Evolutionary conservation across 2,113 vertebrate species (phyloP), one percentile per base, ranked within the genome.

Genomic region (Chlorodrepanis virens): DNA sequence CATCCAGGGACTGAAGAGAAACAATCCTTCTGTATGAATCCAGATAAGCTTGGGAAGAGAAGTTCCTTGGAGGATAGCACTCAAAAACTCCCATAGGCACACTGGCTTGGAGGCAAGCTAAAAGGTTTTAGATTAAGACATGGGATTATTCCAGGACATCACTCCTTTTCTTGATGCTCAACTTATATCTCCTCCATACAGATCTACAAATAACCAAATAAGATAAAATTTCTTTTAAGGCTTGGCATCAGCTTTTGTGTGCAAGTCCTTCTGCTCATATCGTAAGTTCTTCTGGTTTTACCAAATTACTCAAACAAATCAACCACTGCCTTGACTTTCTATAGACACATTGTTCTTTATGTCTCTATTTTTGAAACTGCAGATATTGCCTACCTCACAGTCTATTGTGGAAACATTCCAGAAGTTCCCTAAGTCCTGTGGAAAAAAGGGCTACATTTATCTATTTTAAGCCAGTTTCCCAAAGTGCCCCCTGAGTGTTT

Each of bases 51-150:
- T 54, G 35, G 33, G 3, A 29, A 49, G 12, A 14, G 42, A 83
- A 74, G 13, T 25, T 65, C 9, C 12, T 35, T 8, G 4, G 28
- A 67, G 5, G 4, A 23, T 40, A 37, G 8, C 19, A 13, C 14
- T 56, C 33, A 52, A 53, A 82, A 67, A 42, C 0, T 29, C 69
- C 19, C 12, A 40, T 4, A 37, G 17, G 4, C 24, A 39, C 4
- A 21, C 5, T 31, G 31, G 5, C 6, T 50, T 12, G 4, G 8
- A 7, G 12, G 9, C 8, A 70, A 65, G 2, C 1, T 24, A 35
- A 59, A 77, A 68, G 2, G 21, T 53, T 72, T 78, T 39, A 39
- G 13, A 52, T 12, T 12, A 8, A 35, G 9, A 8, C 11, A 52
- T 16, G 50, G 8, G 29, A 53, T 61, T 67, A 39, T 72, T 19